A percentile compares a stretch with the other conserved stretches of the same genome.
phyloP scores from a whole-genome alignment of 2,797 vertebrate genomes.

The Cichlasoma orientale region DNA sequence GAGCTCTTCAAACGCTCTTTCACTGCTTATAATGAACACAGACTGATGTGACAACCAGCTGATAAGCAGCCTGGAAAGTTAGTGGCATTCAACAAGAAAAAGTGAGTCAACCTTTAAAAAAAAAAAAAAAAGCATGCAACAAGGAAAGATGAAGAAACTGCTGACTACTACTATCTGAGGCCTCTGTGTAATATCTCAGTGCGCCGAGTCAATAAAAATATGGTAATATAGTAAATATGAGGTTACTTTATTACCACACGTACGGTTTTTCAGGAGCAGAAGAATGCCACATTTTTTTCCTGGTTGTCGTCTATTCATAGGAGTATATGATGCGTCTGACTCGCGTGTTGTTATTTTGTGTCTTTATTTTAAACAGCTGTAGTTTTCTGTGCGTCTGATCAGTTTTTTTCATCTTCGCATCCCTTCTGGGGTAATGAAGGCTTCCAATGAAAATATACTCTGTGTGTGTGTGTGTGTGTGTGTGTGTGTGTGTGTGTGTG shows the following conservation, averaged over 20 bases:
- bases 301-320: constrained; percentile 20
- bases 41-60: background rate
- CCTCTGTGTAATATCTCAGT: constrained; percentile 1
- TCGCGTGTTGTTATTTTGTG: background rate
- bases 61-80: background rate
- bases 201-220: background rate
- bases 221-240: background rate
- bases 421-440: constrained; percentile 24
- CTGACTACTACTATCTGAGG: background rate
- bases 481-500: too few species aligned
- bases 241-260: background rate
- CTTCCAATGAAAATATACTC: constrained; percentile 37
- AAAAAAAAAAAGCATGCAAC: background rate
- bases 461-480: background rate
- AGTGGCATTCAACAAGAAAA: constrained; percentile 1
- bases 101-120: constrained; percentile 8
- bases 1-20: constrained; percentile 1
- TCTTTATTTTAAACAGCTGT: background rate
- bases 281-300: background rate
- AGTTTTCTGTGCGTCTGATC: constrained; percentile 23
- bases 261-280: background rate
- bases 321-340: background rate
- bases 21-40: background rate
- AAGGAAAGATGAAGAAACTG: constrained; percentile 8
- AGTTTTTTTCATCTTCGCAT: constrained; percentile 35